Percentiles rank a stretch among this genome's conserved stretches.
phyloP scores from a whole-genome alignment of 2,113 vertebrate genomes.

The Podilymbus podiceps region DNA sequence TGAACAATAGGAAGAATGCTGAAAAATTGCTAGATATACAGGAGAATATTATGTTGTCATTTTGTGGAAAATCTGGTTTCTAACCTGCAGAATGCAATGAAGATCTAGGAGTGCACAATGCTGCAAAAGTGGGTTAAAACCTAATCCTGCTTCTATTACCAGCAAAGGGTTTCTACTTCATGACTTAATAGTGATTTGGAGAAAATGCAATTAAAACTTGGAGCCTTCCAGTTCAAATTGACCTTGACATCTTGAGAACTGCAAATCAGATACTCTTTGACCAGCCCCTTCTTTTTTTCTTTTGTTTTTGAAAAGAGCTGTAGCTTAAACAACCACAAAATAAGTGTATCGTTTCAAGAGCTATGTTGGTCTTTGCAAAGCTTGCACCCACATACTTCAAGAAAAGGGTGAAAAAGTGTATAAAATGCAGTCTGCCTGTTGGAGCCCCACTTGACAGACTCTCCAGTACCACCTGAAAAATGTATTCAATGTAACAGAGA shows the following conservation, averaged over 20 bases:
- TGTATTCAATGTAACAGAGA: background rate
- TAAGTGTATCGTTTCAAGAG: background rate
- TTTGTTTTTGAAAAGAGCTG: background rate
- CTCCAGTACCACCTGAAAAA: background rate
- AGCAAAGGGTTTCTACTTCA: background rate
- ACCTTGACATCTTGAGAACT: background rate
- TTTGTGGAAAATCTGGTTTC: background rate
- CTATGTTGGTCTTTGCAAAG: background rate
- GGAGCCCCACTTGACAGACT: background rate
- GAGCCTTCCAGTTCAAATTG: background rate
- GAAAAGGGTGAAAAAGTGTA: background rate
- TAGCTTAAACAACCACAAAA: background rate
- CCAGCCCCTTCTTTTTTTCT: too few relatives aligned
- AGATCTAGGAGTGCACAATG: background rate
- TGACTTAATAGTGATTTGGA: background rate
- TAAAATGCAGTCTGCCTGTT: background rate
- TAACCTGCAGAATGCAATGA: background rate
- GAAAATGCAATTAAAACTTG: background rate
- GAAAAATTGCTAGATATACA: background rate
- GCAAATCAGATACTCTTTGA: background rate
- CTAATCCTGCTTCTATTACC: background rate
- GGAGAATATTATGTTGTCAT: background rate
- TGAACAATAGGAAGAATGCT: background rate
- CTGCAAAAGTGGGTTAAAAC: background rate
- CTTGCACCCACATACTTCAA: background rate